phyloP scores from a whole-genome alignment of 2,797 vertebrate genomes.

The Paguma larvata region DNA sequence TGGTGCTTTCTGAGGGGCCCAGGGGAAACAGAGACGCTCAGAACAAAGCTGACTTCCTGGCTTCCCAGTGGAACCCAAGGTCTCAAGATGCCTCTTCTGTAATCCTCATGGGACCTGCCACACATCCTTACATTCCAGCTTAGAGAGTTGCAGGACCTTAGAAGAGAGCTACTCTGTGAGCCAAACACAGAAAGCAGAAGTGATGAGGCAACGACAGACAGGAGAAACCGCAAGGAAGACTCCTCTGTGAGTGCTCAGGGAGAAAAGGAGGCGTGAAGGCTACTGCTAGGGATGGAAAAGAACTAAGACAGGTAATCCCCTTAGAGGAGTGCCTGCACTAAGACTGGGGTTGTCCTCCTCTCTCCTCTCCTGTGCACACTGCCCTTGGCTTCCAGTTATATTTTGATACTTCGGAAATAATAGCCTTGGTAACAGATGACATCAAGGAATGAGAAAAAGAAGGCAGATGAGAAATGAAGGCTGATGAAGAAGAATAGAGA shows the following conservation, averaged over 20 bases:
- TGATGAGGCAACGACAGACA: background rate
- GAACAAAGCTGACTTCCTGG: background rate
- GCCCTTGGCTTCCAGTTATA: background rate
- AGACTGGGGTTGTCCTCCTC: background rate
- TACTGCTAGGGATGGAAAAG: background rate
- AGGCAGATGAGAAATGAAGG: background rate
- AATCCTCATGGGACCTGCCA: background rate
- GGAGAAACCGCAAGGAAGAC: background rate
- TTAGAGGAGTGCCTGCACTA: background rate
- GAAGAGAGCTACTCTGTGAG: background rate
- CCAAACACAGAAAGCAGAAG: background rate
- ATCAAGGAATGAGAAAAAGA: background rate
- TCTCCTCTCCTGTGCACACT: background rate
- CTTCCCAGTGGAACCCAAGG: background rate
- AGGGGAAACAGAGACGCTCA: background rate
- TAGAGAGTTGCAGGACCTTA: background rate
- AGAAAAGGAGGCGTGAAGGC: background rate
- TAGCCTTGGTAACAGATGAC: background rate
- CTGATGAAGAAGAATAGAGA: background rate
- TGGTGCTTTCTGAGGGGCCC: background rate
- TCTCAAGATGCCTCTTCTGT: background rate
- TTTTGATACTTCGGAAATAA: background rate
- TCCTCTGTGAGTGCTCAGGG: background rate
- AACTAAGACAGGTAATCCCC: background rate
- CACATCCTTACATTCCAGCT: background rate